phyloP scores from a whole-genome alignment of 2,888 invertebrate species.

The Limnephilus lunatus region DNA sequence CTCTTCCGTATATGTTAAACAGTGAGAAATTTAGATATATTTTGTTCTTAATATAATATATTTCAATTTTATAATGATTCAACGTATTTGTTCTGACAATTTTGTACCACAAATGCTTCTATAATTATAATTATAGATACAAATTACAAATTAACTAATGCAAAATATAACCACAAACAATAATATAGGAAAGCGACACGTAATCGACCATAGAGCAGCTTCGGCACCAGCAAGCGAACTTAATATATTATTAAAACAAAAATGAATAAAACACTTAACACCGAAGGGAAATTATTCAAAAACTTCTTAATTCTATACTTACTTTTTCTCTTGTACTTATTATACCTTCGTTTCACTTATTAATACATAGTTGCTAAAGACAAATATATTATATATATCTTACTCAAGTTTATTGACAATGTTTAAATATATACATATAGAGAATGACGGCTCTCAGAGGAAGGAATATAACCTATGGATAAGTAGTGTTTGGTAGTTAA shows the following conservation, averaged over 20 bases:
- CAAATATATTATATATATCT: neutral
- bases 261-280: slow-evolving; percentile 27
- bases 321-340: slow-evolving; percentile 10
- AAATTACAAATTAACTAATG: slow-evolving; percentile 9
- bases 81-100: neutral
- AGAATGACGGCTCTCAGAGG: neutral
- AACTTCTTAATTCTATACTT: slow-evolving; percentile 13
- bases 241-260: neutral
- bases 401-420: neutral
- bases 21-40: too few relatives aligned
- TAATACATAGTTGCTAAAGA: slow-evolving; percentile 14
- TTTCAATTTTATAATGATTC: neutral
- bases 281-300: slow-evolving; percentile 18
- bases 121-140: slow-evolving; percentile 13
- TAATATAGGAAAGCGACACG: slow-evolving; percentile 33
- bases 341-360: slow-evolving; percentile 19
- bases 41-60: neutral
- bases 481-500: neutral
- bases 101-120: slow-evolving; percentile 25
- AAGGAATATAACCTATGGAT: neutral
- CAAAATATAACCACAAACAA: slow-evolving; percentile 24
- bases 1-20: too few relatives aligned
- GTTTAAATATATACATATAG: neutral
- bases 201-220: neutral
- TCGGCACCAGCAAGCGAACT: slow-evolving; percentile 20